A percentile compares a stretch with the other conserved stretches of the same genome.
Conservation (phyloP, 2,113 vertebrate genomes). For the Tragelaphus imberbis region DNA sequence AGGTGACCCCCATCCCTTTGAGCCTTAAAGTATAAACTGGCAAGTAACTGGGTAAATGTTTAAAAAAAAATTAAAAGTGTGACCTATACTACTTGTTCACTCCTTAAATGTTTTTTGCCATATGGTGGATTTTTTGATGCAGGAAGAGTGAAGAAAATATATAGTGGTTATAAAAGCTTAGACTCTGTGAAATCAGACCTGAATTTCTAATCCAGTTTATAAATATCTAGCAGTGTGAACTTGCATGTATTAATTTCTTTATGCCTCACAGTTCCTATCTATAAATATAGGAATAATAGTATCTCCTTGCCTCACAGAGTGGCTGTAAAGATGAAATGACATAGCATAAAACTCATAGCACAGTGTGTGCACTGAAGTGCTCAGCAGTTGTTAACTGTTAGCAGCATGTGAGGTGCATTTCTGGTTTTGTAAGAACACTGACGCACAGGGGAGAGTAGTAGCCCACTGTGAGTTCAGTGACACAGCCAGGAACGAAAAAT, state of each 20-base stretch:
- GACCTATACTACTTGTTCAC: not conserved
- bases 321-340: not conserved
- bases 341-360: not conserved
- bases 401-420: not conserved
- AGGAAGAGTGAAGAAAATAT: conserved; percentile 13
- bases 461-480: not conserved
- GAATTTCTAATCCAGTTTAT: conserved; percentile 23
- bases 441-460: not conserved
- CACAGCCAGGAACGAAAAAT: not conserved
- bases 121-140: not conserved
- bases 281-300: conserved; percentile 1
- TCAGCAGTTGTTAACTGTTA: not conserved
- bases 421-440: not conserved
- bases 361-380: not conserved
- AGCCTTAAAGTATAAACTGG: not conserved
- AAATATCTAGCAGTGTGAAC: not conserved
- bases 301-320: not conserved
- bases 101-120: conserved; percentile 27
- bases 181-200: not conserved
- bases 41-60: conserved; percentile 37
- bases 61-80: conserved; percentile 37
- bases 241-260: conserved; percentile 23
- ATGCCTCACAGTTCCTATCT: not conserved
- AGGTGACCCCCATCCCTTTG: conserved; percentile 13
- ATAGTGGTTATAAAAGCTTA: conserved; percentile 1